Percentiles rank a stretch among this genome's conserved stretches.
Evolutionary conservation across 1,140 invertebrate species (phyloP).

Genomic region (Zaprionus lachaisei): DNA sequence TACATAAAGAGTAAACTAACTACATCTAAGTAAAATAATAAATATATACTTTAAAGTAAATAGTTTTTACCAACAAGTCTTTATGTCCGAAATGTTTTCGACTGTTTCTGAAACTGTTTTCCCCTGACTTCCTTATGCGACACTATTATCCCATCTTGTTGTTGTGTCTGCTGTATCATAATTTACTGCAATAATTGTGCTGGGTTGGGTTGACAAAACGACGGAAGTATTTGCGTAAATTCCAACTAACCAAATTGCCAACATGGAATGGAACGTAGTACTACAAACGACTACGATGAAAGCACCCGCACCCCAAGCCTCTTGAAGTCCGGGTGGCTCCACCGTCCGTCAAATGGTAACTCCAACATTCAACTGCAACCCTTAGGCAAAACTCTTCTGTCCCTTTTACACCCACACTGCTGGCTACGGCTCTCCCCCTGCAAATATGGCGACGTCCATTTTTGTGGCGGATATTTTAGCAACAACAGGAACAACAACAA

Average conservation of each 20-base stretch:
- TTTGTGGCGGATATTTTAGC: conserved; percentile 81
- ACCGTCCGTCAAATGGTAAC: conserved; percentile 16
- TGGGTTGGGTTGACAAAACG: conserved; percentile 29
- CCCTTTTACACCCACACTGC: conserved; percentile 31
- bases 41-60: too few species aligned
- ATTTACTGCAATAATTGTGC: conserved; percentile 35
- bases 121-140: neutral
- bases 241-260: conserved; percentile 31
- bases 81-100: neutral
- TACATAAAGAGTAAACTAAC: too few species aligned
- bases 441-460: conserved; percentile 81
- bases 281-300: neutral
- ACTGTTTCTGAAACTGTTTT: neutral
- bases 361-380: conserved; percentile 41
- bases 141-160: conserved; percentile 4
- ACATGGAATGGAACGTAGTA: conserved; percentile 1
- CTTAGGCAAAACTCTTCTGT: conserved; percentile 42
- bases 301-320: neutral
- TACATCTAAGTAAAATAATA: too few species aligned
- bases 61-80: neutral
- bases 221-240: conserved; percentile 28
- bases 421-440: conserved; percentile 28
- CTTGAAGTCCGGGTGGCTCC: conserved; percentile 14
- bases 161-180: conserved; percentile 24
- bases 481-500: conserved; percentile 53